A percentile compares a stretch with the other conserved stretches of the same genome.
Conservation (phyloP, 2,888 invertebrate species). For the Xestobium rufovillosum region DNA sequence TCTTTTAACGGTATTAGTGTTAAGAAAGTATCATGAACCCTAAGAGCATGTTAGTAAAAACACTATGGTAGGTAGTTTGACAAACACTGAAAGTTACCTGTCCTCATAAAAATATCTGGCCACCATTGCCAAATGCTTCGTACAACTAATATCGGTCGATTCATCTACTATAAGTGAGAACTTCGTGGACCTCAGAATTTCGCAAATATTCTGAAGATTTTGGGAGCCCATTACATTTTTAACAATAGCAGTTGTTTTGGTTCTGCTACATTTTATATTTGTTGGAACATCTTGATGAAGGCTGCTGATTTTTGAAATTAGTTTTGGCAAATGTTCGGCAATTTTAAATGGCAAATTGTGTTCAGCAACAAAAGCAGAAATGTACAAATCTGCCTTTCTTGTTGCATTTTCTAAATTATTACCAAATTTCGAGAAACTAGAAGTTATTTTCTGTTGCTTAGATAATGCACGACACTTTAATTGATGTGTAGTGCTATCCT, state of each 20-base stretch:
- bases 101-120: too few species aligned
- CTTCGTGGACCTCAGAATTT: constrained; percentile 1
- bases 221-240: background rate
- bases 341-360: background rate
- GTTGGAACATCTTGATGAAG: background rate
- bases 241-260: background rate
- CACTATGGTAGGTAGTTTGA: too few species aligned
- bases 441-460: background rate
- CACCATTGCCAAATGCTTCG: too few species aligned
- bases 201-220: constrained; percentile 1
- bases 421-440: background rate
- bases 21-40: background rate
- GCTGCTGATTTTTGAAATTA: background rate
- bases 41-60: too few species aligned
- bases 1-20: background rate
- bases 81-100: background rate
- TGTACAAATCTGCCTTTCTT: background rate
- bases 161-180: too few species aligned
- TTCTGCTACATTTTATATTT: background rate
- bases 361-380: background rate
- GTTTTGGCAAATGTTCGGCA: background rate
- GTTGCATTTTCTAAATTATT: background rate
- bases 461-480: background rate
- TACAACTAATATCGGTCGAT: background rate
- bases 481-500: background rate